Percentiles rank a stretch among this genome's conserved stretches.
These are phyloP conservation scores for Drosophila glabriapex DNA, from an alignment of 2,888 invertebrate genomes.

Conservation along the genomic window DNA sequence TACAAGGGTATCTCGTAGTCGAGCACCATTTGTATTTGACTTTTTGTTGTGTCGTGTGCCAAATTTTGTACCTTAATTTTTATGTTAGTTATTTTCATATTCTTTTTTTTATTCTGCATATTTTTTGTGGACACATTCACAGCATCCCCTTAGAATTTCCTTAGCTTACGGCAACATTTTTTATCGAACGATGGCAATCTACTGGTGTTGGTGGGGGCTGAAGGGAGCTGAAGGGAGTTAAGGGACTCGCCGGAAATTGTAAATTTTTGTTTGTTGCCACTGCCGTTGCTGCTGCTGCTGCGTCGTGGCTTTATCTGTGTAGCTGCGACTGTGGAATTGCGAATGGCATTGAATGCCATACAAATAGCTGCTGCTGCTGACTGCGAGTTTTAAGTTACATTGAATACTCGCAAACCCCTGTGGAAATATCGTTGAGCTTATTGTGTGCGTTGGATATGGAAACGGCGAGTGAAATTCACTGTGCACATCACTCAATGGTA, in stretches of 20 bases:
- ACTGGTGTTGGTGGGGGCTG: not conserved
- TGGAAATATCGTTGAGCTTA: conserved; percentile 35
- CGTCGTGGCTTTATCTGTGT: conserved; percentile 45
- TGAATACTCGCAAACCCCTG: conserved; percentile 16
- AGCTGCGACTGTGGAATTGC: conserved; percentile 16
- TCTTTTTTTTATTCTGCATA: conserved; percentile 7
- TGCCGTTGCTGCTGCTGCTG: conserved; percentile 1
- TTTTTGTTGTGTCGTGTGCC: conserved; percentile 51
- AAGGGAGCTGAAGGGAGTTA: conserved; percentile 16
- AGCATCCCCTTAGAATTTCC: conserved; percentile 60
- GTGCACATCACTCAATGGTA: conserved; percentile 20
- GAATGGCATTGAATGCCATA: conserved; percentile 21
- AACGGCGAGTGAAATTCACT: conserved; percentile 9
- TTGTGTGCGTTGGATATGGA: conserved; percentile 20
- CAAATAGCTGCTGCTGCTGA: conserved; percentile 20
- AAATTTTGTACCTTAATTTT: conserved; percentile 70
- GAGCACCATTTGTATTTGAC: not conserved
- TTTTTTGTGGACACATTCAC: conserved; percentile 26
- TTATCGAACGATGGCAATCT: conserved; percentile 69
- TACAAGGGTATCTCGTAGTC: not conserved
- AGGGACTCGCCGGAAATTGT: conserved; percentile 69
- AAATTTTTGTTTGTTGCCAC: conserved; percentile 67
- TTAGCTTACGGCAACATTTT: conserved; percentile 59
- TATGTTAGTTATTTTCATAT: conserved; percentile 51
- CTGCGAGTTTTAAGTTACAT: conserved; percentile 30